phyloP scores from a whole-genome alignment of 2,888 invertebrate genomes.

The Sepioteuthis lessoniana region DNA sequence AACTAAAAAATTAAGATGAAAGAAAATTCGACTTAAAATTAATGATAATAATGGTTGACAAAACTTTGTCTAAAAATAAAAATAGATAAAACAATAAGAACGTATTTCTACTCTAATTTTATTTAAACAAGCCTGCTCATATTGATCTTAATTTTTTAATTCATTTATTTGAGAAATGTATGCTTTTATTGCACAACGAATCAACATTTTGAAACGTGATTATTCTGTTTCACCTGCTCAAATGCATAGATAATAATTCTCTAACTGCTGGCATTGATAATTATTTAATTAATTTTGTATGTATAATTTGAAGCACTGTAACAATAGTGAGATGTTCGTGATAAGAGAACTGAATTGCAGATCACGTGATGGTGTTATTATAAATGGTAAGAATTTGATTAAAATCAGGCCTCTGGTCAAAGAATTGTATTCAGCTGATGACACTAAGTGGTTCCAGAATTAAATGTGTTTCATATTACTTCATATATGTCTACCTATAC shows the following conservation, averaged over 20 bases:
- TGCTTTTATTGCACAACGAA: not conserved
- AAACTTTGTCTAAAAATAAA: not conserved
- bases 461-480: not conserved
- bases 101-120: not conserved
- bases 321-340: not conserved
- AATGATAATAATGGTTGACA: not conserved
- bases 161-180: not conserved
- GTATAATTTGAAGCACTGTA: not conserved
- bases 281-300: constrained; percentile 33
- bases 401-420: not conserved
- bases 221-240: not conserved
- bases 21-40: not conserved
- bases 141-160: not conserved
- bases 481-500: not conserved
- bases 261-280: not conserved
- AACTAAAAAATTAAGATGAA: not conserved
- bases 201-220: not conserved
- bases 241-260: constrained; percentile 13
- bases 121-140: not conserved
- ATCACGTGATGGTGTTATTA: constrained; percentile 33
- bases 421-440: not conserved
- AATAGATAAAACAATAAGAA: not conserved
- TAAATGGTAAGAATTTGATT: constrained; percentile 33
- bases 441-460: not conserved
- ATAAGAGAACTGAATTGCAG: not conserved